Conservation (phyloP, 2,797 vertebrate genomes). For the Myotis daubentonii region DNA sequence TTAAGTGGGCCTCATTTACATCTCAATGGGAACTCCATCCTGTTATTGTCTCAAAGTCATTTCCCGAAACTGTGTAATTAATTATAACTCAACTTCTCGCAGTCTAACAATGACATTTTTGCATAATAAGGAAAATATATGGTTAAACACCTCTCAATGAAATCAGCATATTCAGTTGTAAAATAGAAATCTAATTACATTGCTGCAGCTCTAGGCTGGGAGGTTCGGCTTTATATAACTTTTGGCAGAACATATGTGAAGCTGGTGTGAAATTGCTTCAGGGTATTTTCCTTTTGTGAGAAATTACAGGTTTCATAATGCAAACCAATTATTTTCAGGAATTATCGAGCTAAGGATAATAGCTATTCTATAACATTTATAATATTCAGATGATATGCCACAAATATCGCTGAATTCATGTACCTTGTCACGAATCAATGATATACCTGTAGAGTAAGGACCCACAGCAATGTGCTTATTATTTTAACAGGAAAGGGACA, state of each 20-base stretch:
- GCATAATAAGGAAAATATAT: constrained; percentile 60
- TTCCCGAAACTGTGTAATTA: constrained; percentile 50
- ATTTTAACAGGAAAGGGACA: not conserved
- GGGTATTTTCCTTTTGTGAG: constrained; percentile 69
- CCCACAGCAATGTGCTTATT: not conserved
- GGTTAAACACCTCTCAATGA: constrained; percentile 45
- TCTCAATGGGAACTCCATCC: not conserved
- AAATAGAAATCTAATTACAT: constrained; percentile 73
- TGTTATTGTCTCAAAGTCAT: not conserved
- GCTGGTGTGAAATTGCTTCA: constrained; percentile 58
- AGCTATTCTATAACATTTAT: constrained; percentile 49
- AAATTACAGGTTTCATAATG: constrained; percentile 57
- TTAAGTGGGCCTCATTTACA: not conserved
- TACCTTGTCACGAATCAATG: constrained; percentile 24
- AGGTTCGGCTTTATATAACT: constrained; percentile 69
- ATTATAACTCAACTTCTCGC: constrained; percentile 51
- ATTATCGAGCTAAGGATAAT: constrained; percentile 32
- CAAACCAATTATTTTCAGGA: constrained; percentile 64
- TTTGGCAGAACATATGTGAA: constrained; percentile 71
- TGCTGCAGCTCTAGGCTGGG: constrained; percentile 48
- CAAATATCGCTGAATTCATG: constrained; percentile 20
- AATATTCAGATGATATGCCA: not conserved
- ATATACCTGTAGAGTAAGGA: not conserved
- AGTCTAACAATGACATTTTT: constrained; percentile 32
- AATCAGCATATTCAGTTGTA: constrained; percentile 63